These are phyloP conservation scores for Porites lobata DNA, from an alignment of 92 coral and sea anemone species.

Conservation along the genomic window DNA sequence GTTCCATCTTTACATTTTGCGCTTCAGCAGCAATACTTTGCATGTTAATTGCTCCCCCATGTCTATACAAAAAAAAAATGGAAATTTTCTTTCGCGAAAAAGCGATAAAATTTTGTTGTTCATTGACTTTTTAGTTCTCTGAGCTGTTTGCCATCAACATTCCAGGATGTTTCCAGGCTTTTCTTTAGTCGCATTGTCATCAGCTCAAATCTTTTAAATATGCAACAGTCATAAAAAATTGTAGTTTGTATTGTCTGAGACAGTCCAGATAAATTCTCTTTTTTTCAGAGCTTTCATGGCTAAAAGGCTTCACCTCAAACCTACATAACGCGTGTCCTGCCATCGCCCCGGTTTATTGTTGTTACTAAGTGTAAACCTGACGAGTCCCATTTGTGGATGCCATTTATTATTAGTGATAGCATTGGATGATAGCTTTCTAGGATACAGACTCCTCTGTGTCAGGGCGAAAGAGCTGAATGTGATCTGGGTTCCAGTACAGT, in stretches of 20 bases:
- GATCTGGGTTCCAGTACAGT: conserved; percentile 96
- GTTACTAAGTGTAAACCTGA: no score
- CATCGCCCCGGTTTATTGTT: neutral
- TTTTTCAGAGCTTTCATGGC: neutral
- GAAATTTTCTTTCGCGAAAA: no score
- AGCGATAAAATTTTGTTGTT: no score
- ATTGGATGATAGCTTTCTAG: neutral
- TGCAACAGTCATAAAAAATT: neutral
- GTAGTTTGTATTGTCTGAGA: neutral
- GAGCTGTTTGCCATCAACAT: neutral
- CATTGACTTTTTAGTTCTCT: no score
- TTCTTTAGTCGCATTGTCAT: neutral
- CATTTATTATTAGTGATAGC: neutral
- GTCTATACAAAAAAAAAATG: no score
- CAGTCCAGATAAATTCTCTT: neutral
- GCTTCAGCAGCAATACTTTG: no score
- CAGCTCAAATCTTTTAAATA: neutral
- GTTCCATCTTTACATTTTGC: no score
- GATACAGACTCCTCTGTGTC: conserved; percentile 53
- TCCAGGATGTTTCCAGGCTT: neutral
- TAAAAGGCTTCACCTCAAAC: neutral
- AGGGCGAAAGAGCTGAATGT: conserved; percentile 94
- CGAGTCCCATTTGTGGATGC: neutral
- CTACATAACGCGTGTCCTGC: neutral
- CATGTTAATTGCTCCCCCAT: no score